Percentiles rank a stretch among this genome's conserved stretches.
These are phyloP conservation scores for Pristionchus fissidentatus DNA, from an alignment of 2,888 invertebrate species.

Conservation along the genomic window DNA sequence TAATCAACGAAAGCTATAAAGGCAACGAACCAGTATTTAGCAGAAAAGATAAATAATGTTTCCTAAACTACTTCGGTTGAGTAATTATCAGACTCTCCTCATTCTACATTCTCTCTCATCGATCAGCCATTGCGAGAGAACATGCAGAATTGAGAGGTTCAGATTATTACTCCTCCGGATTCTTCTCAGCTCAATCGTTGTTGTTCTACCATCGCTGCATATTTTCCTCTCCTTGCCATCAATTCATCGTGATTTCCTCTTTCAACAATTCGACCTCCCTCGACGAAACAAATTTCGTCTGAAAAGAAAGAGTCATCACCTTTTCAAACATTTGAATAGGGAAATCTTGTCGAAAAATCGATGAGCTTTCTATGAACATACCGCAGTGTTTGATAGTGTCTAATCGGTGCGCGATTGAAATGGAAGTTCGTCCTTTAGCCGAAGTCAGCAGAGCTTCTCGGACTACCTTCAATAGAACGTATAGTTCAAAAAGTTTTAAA, in stretches of 20 bases:
- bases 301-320: neutral
- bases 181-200: slow-evolving; percentile 16
- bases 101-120: no score
- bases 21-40: no score
- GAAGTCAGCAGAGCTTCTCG: slow-evolving; percentile 2
- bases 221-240: slow-evolving; percentile 37
- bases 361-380: neutral
- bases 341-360: neutral
- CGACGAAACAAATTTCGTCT: slow-evolving; percentile 41
- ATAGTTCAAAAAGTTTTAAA: no score
- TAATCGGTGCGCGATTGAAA: slow-evolving; percentile 40
- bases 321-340: neutral
- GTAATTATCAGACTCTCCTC: no score
- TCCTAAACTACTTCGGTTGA: no score
- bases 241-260: slow-evolving; percentile 35
- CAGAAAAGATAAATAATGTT: no score
- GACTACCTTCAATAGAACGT: slow-evolving; percentile 3
- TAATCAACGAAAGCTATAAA: no score
- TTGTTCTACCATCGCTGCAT: slow-evolving; percentile 1
- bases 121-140: no score
- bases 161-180: neutral
- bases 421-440: slow-evolving; percentile 12
- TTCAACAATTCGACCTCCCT: slow-evolving; percentile 29
- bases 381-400: slow-evolving; percentile 42
- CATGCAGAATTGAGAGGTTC: no score